Evolutionary conservation across 2,888 invertebrate species (phyloP), one percentile per base, ranked within the genome.

Genomic region (Nipponacmea schrenckii): DNA sequence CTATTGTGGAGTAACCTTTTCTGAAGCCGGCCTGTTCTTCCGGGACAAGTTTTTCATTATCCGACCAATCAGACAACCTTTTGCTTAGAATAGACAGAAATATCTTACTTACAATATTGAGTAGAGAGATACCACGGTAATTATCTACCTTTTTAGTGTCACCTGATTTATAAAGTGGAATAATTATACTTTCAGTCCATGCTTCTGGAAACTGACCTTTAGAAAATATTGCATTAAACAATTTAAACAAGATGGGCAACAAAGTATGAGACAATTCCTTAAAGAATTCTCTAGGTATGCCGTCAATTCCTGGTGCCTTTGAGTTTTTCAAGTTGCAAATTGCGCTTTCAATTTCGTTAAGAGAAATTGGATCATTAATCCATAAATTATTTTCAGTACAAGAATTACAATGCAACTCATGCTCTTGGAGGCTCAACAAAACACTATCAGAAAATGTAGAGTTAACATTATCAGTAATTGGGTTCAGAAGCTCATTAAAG

Each of bases 1-100:
- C 50, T 50, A 50, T 50, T 20, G 50, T 50, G 50, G 50, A 50
- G 20, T 48, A 48, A 14, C 48, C 48, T n/a, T n/a, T n/a, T n/a
- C n/a, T n/a, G n/a, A n/a, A n/a, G n/a, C n/a, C 50, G 50, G 50
- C 50, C 50, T 50, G 50, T 50, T 50, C 50, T 50, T 50, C 50
- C 8, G 50, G 17, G 20, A 50, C 20, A 20, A 50, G 20, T 17
- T 20, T 20, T 50, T 50, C 7, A 17, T 50, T 20, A 17, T 50
- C 50, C 17, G 50, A 50, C 50, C 17, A 20, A 20, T 50, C 20
- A 20, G 50, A 20, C 50, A 50, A 50, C 17, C 50, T 17, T 50
- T 50, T 20, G 20, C 20, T 50, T 50, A 50, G 50, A 20, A 50
- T 50, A 17, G 50, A 50, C 50, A 50, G 17, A 20, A 50, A 50